Percentiles rank a stretch among this genome's conserved stretches.
Evolutionary conservation across 2,888 invertebrate genomes (phyloP).

Genomic region (Eumacrocentrus americanus): DNA sequence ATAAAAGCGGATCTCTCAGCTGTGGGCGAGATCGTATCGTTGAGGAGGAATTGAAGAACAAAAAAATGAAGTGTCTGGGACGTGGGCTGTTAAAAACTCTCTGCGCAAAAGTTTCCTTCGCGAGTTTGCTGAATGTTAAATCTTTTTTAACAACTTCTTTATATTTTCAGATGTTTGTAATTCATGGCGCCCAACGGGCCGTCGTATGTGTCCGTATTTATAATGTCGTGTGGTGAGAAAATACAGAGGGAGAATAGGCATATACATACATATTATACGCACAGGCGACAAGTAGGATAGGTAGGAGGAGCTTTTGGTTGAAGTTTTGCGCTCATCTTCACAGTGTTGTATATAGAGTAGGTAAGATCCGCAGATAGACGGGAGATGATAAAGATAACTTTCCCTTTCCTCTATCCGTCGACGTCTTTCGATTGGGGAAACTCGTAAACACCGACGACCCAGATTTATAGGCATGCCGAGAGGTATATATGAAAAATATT

Average conservation of each 20-base stretch:
- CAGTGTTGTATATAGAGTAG: neutral
- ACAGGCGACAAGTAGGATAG: neutral
- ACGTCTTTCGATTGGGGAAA: neutral
- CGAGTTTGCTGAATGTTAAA: too few relatives aligned
- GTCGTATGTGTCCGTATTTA: slow-evolving; percentile 2
- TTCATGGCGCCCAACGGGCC: slow-evolving; percentile 32
- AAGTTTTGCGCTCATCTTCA: neutral
- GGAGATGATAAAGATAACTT: too few relatives aligned
- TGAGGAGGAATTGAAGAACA: too few relatives aligned
- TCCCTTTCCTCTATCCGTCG: neutral
- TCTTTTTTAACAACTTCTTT: slow-evolving; percentile 41
- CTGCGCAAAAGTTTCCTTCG: too few relatives aligned
- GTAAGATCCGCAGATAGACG: neutral
- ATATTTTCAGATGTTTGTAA: slow-evolving; percentile 40
- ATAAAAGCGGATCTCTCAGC: slow-evolving; percentile 25
- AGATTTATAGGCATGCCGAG: neutral
- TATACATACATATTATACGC: neutral
- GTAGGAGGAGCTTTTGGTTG: neutral
- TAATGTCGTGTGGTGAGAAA: neutral
- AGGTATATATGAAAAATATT: slow-evolving; percentile 14
- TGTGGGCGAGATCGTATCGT: too few relatives aligned
- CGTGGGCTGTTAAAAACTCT: too few relatives aligned
- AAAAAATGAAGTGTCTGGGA: too few relatives aligned
- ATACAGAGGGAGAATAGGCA: neutral
- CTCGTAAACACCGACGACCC: slow-evolving; percentile 5